Evolutionary conservation across 2,113 vertebrate species (phyloP).

Genomic region (Psilopogon haemacephalus): DNA sequence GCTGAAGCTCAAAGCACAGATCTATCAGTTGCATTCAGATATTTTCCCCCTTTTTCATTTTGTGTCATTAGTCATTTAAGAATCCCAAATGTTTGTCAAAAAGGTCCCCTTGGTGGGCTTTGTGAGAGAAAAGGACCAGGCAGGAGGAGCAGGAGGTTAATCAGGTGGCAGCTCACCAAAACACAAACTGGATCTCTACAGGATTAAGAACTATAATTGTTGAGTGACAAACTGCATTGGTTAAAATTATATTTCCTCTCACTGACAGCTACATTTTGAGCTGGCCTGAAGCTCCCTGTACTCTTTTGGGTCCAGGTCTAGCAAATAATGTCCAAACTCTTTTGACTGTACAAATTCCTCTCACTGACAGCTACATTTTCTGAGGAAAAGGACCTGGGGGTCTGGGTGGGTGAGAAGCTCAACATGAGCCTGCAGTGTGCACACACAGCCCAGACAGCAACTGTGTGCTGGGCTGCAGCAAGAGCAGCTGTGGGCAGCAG

Average conservation of each 20-base stretch:
- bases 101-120: not conserved
- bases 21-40: not conserved
- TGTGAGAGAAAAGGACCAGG: not conserved
- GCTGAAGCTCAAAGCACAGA: not conserved
- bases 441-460: no score
- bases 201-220: not conserved
- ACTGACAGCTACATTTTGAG: not conserved
- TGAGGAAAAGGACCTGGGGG: no score
- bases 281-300: fast-evolving
- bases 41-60: not conserved
- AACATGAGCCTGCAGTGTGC: no score
- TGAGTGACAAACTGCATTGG: not conserved
- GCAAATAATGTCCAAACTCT: not conserved
- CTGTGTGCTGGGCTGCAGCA: no score
- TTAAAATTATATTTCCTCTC: not conserved
- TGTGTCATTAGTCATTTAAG: not conserved
- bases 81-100: not conserved
- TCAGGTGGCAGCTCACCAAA: not conserved
- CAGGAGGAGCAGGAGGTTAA: not conserved
- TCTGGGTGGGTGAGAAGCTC: no score
- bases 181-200: not conserved
- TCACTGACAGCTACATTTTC: no score
- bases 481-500: no score
- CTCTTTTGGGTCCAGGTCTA: not conserved
- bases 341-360: not conserved